phyloP scores from a whole-genome alignment of 2,888 invertebrate species.

The Diarsia rubi region DNA sequence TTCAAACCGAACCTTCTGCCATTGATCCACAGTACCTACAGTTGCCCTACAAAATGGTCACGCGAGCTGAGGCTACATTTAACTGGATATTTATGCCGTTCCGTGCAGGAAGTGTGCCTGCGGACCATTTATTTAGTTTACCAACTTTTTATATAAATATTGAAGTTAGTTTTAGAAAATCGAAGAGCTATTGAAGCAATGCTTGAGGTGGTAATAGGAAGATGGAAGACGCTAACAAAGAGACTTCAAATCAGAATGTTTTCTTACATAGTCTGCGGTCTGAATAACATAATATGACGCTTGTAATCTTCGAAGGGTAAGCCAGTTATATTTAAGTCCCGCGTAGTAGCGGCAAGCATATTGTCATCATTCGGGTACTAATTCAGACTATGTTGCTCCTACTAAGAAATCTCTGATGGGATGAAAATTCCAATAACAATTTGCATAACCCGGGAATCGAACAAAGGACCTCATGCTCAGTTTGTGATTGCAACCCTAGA shows the following conservation, averaged over 20 bases:
- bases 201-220: not conserved
- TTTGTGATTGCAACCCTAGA: too few relatives aligned
- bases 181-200: too few relatives aligned
- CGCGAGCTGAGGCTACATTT: constrained; percentile 64
- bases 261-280: not conserved
- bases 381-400: too few relatives aligned
- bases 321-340: too few relatives aligned
- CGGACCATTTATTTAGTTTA: constrained; percentile 57
- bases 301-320: too few relatives aligned
- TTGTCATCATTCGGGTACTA: too few relatives aligned
- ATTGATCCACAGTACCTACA: not conserved
- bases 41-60: constrained; percentile 69
- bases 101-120: constrained; percentile 61
- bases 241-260: not conserved
- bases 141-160: constrained; percentile 48
- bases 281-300: too few relatives aligned
- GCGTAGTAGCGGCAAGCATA: too few relatives aligned
- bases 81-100: constrained; percentile 64
- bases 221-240: not conserved
- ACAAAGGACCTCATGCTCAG: too few relatives aligned
- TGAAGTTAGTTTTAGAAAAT: not conserved
- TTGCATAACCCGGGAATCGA: too few relatives aligned
- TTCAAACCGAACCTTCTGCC: constrained; percentile 51
- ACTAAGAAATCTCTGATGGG: too few relatives aligned
- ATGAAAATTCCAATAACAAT: too few relatives aligned